Percentiles rank a stretch among this genome's conserved stretches.
Conservation (phyloP, 2,113 vertebrate genomes). For the Notothenia rossii region DNA sequence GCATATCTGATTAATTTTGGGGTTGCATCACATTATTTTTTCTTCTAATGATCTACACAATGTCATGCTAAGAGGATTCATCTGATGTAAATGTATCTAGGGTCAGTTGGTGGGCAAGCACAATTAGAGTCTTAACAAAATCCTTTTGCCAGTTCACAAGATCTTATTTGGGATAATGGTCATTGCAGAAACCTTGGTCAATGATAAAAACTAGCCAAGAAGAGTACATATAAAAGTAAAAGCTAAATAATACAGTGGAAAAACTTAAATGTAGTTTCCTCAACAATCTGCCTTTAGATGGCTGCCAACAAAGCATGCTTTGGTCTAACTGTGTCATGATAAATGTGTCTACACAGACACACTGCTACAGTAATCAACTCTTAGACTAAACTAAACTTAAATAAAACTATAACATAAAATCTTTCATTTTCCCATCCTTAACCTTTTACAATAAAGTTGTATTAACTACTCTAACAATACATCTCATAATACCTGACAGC, state of each 20-base stretch:
- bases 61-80: conserved; percentile 10
- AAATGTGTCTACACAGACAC: no score
- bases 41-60: not conserved
- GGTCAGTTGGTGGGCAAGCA: not conserved
- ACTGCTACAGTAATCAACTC: not conserved
- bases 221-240: no score
- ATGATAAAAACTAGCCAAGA: not conserved
- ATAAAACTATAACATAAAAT: not conserved
- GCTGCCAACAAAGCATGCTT: no score
- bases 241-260: not conserved
- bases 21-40: not conserved
- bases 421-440: not conserved
- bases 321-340: not conserved
- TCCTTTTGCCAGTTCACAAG: not conserved
- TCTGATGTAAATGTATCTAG: not conserved
- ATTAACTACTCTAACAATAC: not conserved
- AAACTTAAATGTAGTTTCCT: not conserved
- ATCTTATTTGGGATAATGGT: not conserved
- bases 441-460: not conserved
- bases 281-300: not conserved
- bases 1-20: no score
- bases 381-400: not conserved
- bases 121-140: not conserved
- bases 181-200: not conserved
- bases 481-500: not conserved